Conservation (phyloP, 2,888 invertebrate species). For the Adineta ricciae region DNA sequence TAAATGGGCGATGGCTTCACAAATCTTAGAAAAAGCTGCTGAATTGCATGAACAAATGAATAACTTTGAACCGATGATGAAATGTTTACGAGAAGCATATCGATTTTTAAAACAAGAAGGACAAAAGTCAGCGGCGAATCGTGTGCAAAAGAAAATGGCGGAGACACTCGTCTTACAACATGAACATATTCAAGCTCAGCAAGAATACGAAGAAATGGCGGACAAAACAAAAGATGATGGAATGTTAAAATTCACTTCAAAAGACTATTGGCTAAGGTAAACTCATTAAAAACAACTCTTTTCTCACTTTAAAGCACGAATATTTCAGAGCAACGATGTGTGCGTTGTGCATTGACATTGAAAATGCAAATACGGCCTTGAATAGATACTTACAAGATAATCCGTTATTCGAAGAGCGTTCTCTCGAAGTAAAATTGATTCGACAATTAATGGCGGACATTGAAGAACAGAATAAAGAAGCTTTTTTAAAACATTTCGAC, state of each 20-base stretch:
- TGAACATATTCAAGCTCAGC: neutral
- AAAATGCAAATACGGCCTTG: neutral
- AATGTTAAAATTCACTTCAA: neutral
- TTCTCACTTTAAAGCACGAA: too few species aligned
- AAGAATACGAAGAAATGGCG: conserved; percentile 16
- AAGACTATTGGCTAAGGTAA: conserved; percentile 1
- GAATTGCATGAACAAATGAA: conserved; percentile 16
- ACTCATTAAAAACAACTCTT: too few species aligned
- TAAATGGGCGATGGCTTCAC: neutral
- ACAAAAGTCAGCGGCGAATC: neutral
- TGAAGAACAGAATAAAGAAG: neutral
- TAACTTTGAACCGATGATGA: neutral
- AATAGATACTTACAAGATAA: neutral
- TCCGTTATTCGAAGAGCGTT: neutral
- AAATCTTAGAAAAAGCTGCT: neutral
- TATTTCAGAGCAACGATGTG: neutral
- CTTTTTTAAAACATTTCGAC: neutral
- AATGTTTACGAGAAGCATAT: neutral
- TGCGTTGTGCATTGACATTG: conserved; percentile 17
- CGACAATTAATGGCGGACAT: neutral
- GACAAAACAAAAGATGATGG: neutral
- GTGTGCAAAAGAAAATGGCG: neutral
- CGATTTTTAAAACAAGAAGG: conserved; percentile 19
- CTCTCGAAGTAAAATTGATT: neutral
- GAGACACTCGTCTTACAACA: neutral